These are phyloP conservation scores for Sinocyclocheilus maitianheensis DNA, from an alignment of 2,113 vertebrate genomes.

Conservation along the genomic window DNA sequence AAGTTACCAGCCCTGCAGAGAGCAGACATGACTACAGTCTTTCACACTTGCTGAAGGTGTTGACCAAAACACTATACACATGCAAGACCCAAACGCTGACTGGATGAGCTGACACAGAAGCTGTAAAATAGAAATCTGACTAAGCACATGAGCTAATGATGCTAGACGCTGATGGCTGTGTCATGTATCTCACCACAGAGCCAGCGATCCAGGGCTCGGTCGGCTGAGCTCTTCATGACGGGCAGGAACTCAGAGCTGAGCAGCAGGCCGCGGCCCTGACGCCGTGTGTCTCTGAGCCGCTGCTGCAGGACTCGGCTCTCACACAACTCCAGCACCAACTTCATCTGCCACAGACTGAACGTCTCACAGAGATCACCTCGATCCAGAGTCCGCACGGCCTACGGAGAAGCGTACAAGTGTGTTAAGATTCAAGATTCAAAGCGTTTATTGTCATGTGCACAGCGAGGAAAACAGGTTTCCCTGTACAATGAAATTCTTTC, in stretches of 20 bases:
- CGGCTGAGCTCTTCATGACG: conserved; percentile 90
- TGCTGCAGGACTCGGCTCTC: conserved; percentile 83
- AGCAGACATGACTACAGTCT: not conserved
- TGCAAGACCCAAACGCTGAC: not conserved
- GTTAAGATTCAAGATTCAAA: no score
- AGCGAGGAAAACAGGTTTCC: no score
- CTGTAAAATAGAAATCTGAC: not conserved
- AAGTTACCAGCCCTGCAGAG: not conserved
- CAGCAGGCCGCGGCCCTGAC: conserved; percentile 74
- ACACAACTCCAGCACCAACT: conserved; percentile 90
- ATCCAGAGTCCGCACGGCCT: conserved; percentile 76
- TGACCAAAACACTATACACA: not conserved
- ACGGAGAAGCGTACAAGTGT: not conserved
- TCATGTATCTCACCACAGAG: conserved; percentile 78
- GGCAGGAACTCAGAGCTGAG: conserved; percentile 93
- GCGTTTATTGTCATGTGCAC: no score
- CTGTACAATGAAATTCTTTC: no score
- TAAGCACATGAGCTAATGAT: not conserved
- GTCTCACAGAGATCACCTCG: conserved; percentile 82
- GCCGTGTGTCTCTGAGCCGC: conserved; percentile 68
- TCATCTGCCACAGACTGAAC: conserved; percentile 92
- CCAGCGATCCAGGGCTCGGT: conserved; percentile 87
- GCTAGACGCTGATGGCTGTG: not conserved
- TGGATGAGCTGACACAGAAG: not conserved
- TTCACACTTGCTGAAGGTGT: conserved; percentile 15